A percentile compares a stretch with the other conserved stretches of the same genome.
Evolutionary conservation across 2,888 invertebrate genomes (phyloP).

Genomic region (Melanostoma scalare): DNA sequence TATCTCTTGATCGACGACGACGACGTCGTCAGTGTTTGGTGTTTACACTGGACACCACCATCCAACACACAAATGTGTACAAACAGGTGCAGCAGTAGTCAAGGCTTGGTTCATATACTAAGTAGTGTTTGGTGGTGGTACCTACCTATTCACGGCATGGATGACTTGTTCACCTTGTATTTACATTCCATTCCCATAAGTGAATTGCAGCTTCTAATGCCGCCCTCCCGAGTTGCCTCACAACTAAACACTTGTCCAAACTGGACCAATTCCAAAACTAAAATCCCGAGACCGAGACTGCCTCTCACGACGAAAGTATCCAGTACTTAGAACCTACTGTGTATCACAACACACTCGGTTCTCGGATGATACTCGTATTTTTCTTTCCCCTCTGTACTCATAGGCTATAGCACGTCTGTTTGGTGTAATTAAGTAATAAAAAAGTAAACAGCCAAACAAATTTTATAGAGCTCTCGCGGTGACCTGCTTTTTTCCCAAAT

Average conservation of each 20-base stretch:
- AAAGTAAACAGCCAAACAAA: conserved; percentile 56
- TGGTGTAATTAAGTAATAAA: conserved; percentile 67
- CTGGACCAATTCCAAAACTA: conserved; percentile 17
- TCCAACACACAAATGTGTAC: conserved; percentile 23
- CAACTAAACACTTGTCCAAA: conserved; percentile 17
- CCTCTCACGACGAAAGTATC: conserved; percentile 11
- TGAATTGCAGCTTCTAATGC: conserved; percentile 23
- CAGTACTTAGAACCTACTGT: conserved; percentile 4
- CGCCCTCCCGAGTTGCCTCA: background rate
- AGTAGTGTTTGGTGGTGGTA: background rate
- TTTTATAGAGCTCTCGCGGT: conserved; percentile 35
- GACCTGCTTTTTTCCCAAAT: conserved; percentile 44
- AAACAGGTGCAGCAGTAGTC: conserved; percentile 21
- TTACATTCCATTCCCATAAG: conserved; percentile 52
- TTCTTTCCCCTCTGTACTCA: too few relatives aligned
- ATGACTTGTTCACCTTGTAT: conserved; percentile 66
- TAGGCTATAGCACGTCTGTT: conserved; percentile 10
- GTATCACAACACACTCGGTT: background rate
- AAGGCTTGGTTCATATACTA: conserved; percentile 7
- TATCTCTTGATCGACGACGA: conserved; percentile 61
- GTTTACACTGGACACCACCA: conserved; percentile 9
- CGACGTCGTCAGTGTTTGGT: conserved; percentile 43
- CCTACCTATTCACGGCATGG: conserved; percentile 14
- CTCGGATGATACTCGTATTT: too few relatives aligned
- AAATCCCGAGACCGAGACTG: background rate